Percentiles rank a stretch among this genome's conserved stretches.
These are phyloP conservation scores for Nixonia krombeini DNA, from an alignment of 1,140 invertebrate genomes.

Conservation along the genomic window DNA sequence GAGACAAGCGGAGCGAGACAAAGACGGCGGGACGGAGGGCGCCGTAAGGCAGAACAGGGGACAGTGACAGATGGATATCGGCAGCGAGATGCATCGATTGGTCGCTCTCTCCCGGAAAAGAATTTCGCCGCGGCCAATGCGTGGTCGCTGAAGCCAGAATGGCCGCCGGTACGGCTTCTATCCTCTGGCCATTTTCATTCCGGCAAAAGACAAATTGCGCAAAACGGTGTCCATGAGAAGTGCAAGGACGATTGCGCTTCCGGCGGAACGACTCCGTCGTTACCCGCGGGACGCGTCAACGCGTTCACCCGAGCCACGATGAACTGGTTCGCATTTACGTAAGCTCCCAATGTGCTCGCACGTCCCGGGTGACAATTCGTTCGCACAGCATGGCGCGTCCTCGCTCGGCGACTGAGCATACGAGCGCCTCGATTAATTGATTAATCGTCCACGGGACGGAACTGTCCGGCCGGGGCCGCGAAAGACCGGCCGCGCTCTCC, in stretches of 20 bases:
- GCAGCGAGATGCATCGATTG: slow-evolving; percentile 69
- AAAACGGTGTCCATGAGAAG: slow-evolving; percentile 34
- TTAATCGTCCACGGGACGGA: slow-evolving; percentile 29
- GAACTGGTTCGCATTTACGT: too few species aligned
- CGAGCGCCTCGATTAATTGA: slow-evolving; percentile 48
- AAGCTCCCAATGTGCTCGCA: not conserved
- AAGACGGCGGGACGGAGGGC: slow-evolving; percentile 49
- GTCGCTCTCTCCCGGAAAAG: slow-evolving; percentile 70
- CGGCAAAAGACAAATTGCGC: slow-evolving; percentile 41
- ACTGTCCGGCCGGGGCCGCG: not conserved
- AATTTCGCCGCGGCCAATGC: slow-evolving; percentile 69
- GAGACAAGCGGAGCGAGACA: slow-evolving; percentile 22
- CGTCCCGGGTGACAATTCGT: too few species aligned
- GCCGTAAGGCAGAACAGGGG: slow-evolving; percentile 52
- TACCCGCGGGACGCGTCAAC: too few species aligned
- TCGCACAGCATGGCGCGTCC: too few species aligned
- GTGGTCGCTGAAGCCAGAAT: slow-evolving; percentile 65
- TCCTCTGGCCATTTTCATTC: slow-evolving; percentile 36
- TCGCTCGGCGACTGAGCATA: too few species aligned
- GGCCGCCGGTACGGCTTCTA: slow-evolving; percentile 60
- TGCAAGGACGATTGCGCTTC: not conserved
- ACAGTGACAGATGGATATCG: slow-evolving; percentile 72
- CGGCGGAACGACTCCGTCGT: too few species aligned
- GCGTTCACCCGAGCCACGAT: too few species aligned
- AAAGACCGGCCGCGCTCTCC: slow-evolving; percentile 42